Percentiles rank a stretch among this genome's conserved stretches.
These are phyloP conservation scores for Phacellophora camtschatica DNA, from an alignment of 30 jellyfish, hydroid and myxozoan species.

Conservation along the genomic window DNA sequence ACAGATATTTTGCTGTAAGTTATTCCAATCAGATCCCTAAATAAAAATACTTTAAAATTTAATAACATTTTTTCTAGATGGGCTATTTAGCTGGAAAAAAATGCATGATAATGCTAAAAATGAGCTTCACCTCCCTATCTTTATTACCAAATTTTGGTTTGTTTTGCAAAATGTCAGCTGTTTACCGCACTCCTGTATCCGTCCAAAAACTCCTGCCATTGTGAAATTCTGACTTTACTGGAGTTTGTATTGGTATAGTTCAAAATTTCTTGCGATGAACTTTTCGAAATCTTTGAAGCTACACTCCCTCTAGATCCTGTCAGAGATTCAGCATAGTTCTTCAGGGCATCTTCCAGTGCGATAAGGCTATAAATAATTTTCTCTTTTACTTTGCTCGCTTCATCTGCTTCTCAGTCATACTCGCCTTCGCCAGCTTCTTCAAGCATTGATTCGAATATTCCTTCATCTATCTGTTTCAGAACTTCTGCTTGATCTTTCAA, in stretches of 20 bases:
- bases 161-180: too few species aligned
- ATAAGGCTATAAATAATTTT: background rate
- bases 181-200: too few species aligned
- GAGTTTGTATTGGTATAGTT: too few species aligned
- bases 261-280: too few species aligned
- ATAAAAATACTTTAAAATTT: too few species aligned
- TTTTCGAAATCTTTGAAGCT: too few species aligned
- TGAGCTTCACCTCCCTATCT: too few species aligned
- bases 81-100: background rate
- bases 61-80: background rate
- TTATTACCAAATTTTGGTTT: too few species aligned
- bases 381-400: background rate
- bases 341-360: slow-evolving; percentile 4
- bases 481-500: background rate
- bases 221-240: too few species aligned
- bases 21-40: background rate
- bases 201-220: too few species aligned
- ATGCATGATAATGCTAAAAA: background rate
- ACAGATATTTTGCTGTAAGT: background rate
- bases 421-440: slow-evolving; percentile 3
- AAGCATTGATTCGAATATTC: background rate
- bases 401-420: slow-evolving; percentile 4
- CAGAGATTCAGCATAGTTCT: slow-evolving; percentile 1
- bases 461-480: background rate
- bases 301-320: too few species aligned